Conservation (phyloP, 2,113 vertebrate species). For the Plotosus lineatus region DNA sequence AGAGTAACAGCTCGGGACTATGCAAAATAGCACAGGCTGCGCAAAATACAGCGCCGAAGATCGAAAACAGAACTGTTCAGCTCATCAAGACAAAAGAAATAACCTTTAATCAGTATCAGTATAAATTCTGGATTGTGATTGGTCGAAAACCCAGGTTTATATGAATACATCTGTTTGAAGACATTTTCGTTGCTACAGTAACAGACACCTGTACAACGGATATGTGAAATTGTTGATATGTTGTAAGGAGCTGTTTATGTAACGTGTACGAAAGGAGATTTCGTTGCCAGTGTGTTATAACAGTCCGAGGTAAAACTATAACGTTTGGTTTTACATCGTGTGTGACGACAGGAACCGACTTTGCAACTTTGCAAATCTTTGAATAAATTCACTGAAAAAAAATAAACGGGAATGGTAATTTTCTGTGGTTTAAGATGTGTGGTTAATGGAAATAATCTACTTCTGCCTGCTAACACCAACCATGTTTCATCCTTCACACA, state of each 20-base stretch:
- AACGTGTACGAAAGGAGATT: background rate
- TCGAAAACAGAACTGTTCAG: background rate
- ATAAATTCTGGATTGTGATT: background rate
- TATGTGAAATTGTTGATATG: background rate
- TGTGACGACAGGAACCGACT: background rate
- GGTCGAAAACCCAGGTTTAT: background rate
- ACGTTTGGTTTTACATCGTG: background rate
- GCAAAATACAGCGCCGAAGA: background rate
- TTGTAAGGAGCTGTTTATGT: background rate
- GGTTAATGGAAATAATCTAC: background rate
- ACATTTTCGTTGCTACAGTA: background rate
- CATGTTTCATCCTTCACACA: background rate
- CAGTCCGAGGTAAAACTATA: background rate
- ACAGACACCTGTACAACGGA: background rate
- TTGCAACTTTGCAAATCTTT: background rate
- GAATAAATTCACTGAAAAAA: background rate
- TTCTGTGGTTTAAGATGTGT: background rate
- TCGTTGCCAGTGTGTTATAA: background rate
- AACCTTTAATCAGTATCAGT: background rate
- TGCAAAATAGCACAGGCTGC: slow-evolving; percentile 36
- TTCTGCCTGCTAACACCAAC: background rate
- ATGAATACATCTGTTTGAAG: background rate
- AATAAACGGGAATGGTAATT: background rate
- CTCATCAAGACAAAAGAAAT: background rate
- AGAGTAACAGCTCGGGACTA: background rate